Conservation (phyloP, 2,113 vertebrate species). For the Xyliphius kryptos region DNA sequence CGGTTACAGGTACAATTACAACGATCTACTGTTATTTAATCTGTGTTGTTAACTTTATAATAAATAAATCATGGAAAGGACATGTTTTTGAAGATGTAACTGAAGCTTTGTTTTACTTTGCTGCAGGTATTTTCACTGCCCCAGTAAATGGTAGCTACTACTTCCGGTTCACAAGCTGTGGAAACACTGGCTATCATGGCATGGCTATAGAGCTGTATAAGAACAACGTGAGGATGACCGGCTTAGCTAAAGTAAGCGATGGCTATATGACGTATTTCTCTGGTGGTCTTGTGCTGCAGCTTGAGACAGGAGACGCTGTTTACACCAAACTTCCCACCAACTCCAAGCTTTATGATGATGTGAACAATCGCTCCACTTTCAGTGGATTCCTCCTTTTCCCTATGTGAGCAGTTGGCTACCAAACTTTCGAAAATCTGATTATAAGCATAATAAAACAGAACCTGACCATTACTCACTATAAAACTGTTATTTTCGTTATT, state of each 20-base stretch:
- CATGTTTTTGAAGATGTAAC: no score
- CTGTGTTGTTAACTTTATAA: background rate
- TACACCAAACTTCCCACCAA: background rate
- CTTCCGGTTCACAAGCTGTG: background rate
- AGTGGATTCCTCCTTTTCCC: background rate
- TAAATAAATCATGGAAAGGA: no score
- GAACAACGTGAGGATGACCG: no score
- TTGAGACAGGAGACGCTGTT: background rate
- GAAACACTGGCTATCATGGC: background rate
- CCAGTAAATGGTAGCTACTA: background rate
- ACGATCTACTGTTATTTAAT: background rate
- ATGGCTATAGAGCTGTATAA: background rate
- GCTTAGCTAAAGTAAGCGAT: no score
- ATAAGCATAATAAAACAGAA: no score
- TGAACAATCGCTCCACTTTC: background rate
- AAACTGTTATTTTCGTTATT: no score
- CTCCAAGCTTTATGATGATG: background rate
- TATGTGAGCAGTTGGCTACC: no score
- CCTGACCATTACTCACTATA: no score
- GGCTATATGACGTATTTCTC: no score
- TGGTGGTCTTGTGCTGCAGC: background rate
- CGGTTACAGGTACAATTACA: background rate
- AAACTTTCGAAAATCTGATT: no score
- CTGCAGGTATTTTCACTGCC: background rate
- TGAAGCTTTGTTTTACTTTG: no score